Conservation (phyloP, 2,113 vertebrate genomes). For the Poeciliopsis occidentalis region DNA sequence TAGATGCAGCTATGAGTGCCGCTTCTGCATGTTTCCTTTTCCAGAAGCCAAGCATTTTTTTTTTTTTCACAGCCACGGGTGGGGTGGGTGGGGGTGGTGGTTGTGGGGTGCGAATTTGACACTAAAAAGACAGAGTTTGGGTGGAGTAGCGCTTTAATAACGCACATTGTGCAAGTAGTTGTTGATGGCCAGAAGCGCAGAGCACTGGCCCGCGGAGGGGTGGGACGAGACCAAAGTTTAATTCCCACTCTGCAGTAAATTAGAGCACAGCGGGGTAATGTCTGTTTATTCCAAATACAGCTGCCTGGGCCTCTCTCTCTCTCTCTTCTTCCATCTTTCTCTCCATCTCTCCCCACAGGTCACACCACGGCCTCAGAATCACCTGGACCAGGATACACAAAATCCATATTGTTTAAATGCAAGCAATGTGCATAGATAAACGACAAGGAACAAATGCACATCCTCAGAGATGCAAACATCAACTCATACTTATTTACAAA, state of each 20-base stretch:
- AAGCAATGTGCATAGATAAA: constrained; percentile 47
- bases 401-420: constrained; percentile 63
- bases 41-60: constrained; percentile 10
- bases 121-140: constrained; percentile 55
- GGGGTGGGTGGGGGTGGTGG: background rate
- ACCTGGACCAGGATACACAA: constrained; percentile 82
- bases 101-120: constrained; percentile 45
- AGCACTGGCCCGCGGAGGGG: constrained; percentile 62
- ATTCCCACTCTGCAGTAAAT: constrained; percentile 81
- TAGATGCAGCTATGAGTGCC: background rate
- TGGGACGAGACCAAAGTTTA: constrained; percentile 71
- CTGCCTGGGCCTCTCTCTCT: constrained; percentile 71
- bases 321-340: constrained; percentile 36
- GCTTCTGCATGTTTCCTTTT: constrained; percentile 8
- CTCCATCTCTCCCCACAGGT: constrained; percentile 64
- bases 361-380: constrained; percentile 83
- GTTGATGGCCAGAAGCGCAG: constrained; percentile 65
- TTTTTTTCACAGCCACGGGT: constrained; percentile 39
- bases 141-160: constrained; percentile 57
- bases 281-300: constrained; percentile 83
- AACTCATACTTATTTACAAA: constrained; percentile 26
- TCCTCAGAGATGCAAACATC: constrained; percentile 17
- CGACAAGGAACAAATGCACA: constrained; percentile 62
- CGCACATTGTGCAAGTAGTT: constrained; percentile 67
- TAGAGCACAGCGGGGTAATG: constrained; percentile 79